Evolutionary conservation across 2,888 invertebrate species (phyloP).

Genomic region (Drosophila mimica): DNA sequence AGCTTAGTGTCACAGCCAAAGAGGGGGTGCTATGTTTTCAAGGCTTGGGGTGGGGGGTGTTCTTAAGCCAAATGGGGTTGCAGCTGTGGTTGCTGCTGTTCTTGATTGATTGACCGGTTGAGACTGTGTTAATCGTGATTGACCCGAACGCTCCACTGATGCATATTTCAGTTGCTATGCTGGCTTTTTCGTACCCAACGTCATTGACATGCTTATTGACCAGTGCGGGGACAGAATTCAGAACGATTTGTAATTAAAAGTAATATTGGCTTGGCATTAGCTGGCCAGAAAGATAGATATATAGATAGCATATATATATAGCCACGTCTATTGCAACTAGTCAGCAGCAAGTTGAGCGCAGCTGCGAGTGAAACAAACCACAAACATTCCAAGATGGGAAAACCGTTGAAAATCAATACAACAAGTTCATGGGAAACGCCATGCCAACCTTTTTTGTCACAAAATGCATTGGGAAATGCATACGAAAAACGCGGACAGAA

Average conservation of each 20-base stretch:
- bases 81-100: conserved; percentile 36
- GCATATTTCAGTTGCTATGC: conserved; percentile 14
- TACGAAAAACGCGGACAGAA: conserved; percentile 15
- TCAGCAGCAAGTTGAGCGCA: conserved; percentile 7
- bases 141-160: conserved; percentile 14
- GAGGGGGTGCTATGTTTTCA: conserved; percentile 6
- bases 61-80: conserved; percentile 15
- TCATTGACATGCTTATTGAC: conserved; percentile 37
- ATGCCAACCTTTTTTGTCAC: conserved; percentile 36
- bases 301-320: conserved; percentile 4
- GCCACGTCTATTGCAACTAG: conserved; percentile 16
- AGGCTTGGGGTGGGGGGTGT: conserved; percentile 11
- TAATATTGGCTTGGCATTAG: conserved; percentile 21
- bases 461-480: conserved; percentile 37
- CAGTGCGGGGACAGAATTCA: not conserved
- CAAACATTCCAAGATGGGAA: conserved; percentile 49
- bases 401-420: conserved; percentile 73
- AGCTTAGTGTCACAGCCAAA: conserved; percentile 40
- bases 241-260: conserved; percentile 39
- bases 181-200: conserved; percentile 13
- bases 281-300: not conserved
- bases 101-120: conserved; percentile 35
- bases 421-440: conserved; percentile 71
- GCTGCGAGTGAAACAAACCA: conserved; percentile 33
- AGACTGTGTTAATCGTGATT: conserved; percentile 24